phyloP scores from a whole-genome alignment of 2,888 invertebrate genomes.

The Perithous albicinctus region DNA sequence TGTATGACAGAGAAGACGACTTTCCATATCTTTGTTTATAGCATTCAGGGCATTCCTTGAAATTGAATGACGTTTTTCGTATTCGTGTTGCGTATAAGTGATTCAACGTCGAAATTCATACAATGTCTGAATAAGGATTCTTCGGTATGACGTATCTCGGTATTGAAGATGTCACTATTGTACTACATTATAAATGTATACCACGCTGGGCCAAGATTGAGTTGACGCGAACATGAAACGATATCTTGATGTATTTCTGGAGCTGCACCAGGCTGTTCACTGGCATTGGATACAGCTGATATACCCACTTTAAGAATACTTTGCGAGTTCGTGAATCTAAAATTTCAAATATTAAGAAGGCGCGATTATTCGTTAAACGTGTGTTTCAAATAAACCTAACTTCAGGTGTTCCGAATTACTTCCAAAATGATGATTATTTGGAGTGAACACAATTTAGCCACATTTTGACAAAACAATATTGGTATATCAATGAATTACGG shows the following conservation, averaged over 20 bases:
- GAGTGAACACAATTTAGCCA: too few relatives aligned
- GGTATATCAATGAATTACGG: too few relatives aligned
- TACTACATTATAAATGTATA: neutral
- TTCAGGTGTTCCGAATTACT: too few relatives aligned
- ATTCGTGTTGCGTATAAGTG: neutral
- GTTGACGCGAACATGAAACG: neutral
- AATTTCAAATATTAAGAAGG: too few relatives aligned
- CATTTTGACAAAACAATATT: too few relatives aligned
- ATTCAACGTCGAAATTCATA: neutral
- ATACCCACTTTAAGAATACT: too few relatives aligned
- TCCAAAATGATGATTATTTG: too few relatives aligned
- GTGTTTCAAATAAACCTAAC: too few relatives aligned
- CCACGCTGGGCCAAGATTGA: neutral
- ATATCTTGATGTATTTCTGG: neutral
- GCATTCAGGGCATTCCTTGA: neutral
- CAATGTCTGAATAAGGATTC: neutral
- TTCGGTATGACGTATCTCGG: neutral
- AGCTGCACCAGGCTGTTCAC: too few relatives aligned
- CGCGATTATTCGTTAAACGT: too few relatives aligned
- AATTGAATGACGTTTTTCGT: neutral
- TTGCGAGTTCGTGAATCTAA: too few relatives aligned
- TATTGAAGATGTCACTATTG: neutral
- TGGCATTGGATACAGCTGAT: neutral
- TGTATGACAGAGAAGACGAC: neutral
- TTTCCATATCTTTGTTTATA: neutral